Evolutionary conservation across 1,140 invertebrate species (phyloP).

Genomic region (Rhagoletis zephyria): DNA sequence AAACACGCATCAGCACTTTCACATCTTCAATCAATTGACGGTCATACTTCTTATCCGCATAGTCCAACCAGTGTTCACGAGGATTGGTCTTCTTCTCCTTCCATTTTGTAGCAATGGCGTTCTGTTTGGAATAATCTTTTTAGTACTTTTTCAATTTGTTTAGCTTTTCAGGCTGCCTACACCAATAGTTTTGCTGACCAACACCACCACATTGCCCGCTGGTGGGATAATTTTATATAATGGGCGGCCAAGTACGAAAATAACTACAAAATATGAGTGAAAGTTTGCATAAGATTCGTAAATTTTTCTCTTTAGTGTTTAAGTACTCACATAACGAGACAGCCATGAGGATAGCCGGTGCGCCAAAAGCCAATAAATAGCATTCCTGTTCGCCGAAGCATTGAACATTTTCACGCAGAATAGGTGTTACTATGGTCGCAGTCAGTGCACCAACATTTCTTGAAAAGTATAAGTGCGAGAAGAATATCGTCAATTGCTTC

Average conservation of each 20-base stretch:
- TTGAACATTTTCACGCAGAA: constrained; percentile 85
- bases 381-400: constrained; percentile 89
- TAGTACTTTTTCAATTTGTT: too few relatives aligned
- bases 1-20: constrained; percentile 80
- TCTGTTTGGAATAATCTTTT: constrained; percentile 75
- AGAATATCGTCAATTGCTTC: constrained; percentile 86
- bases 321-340: constrained; percentile 79
- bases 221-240: constrained; percentile 87
- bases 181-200: constrained; percentile 85
- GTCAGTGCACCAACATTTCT: constrained; percentile 94
- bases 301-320: constrained; percentile 77
- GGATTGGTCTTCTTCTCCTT: constrained; percentile 76
- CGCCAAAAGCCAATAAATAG: constrained; percentile 92
- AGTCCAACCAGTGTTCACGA: constrained; percentile 86
- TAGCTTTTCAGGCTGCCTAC: constrained; percentile 77
- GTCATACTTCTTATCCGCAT: constrained; percentile 84
- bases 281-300: constrained; percentile 53
- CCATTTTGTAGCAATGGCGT: constrained; percentile 80
- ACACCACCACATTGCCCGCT: constrained; percentile 86
- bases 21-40: constrained; percentile 79
- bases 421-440: constrained; percentile 91
- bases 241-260: constrained; percentile 86
- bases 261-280: constrained; percentile 81
- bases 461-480: constrained; percentile 94
- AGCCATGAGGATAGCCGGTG: constrained; percentile 90